Evolutionary conservation across 2,888 invertebrate genomes (phyloP).

Genomic region (Aricia artaxerxes): DNA sequence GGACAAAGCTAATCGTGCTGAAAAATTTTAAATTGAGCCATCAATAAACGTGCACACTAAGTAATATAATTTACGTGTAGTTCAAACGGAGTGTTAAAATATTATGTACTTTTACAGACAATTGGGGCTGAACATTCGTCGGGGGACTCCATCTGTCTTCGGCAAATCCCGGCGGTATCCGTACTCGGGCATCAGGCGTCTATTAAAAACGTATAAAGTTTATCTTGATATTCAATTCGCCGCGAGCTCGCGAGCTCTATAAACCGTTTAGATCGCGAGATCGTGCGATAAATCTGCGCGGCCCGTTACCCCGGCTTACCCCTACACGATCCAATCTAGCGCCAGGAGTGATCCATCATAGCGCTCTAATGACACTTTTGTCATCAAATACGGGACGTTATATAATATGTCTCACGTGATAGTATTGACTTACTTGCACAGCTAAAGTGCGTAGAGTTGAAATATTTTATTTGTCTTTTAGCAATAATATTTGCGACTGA

Average conservation of each 20-base stretch:
- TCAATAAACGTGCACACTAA: neutral
- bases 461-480: neutral
- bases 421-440: neutral
- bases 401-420: neutral
- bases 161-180: neutral
- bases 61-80: neutral
- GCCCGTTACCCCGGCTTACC: conserved; percentile 5
- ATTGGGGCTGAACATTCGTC: neutral
- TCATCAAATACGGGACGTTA: neutral
- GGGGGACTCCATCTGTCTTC: neutral
- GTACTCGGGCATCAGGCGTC: neutral
- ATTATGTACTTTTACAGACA: neutral
- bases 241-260: conserved; percentile 3
- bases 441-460: neutral
- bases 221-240: conserved; percentile 31
- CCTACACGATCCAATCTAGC: conserved; percentile 20
- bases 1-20: too few relatives aligned
- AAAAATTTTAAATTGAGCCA: too few relatives aligned
- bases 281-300: conserved; percentile 25
- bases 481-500: neutral
- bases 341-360: conserved; percentile 2
- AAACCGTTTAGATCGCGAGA: conserved; percentile 22
- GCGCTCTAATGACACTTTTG: neutral
- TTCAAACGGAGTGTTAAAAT: neutral
- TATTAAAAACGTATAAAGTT: conserved; percentile 38